Evolutionary conservation across 2,888 invertebrate genomes (phyloP).

Genomic region (Megalurothrips usitatus): DNA sequence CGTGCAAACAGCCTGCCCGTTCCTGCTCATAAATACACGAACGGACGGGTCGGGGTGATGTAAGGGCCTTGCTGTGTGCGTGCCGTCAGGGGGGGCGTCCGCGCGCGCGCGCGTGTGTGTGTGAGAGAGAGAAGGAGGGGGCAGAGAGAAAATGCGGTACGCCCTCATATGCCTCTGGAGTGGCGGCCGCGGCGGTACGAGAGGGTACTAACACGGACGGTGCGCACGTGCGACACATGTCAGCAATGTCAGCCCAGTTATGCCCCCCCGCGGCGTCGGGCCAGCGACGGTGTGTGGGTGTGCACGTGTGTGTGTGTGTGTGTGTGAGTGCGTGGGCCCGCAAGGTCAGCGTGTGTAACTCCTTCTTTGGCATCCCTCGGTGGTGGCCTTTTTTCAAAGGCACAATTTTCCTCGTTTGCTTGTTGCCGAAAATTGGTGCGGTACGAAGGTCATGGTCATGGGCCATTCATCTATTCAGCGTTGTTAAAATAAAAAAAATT

Average conservation of each 20-base stretch:
- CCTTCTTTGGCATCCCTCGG: too few species aligned
- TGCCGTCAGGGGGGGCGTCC: background rate
- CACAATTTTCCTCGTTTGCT: too few species aligned
- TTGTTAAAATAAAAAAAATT: too few species aligned
- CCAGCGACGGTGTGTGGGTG: background rate
- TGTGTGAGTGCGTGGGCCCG: background rate
- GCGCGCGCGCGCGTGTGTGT: background rate
- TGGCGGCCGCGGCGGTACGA: background rate
- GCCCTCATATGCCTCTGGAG: background rate
- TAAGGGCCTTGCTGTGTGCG: background rate
- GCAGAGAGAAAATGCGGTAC: too few species aligned
- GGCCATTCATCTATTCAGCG: too few species aligned
- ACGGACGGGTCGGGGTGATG: background rate
- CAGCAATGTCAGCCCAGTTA: background rate
- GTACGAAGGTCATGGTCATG: too few species aligned
- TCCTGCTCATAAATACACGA: slow-evolving; percentile 11
- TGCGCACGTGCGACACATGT: slow-evolving; percentile 1
- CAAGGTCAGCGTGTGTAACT: too few species aligned
- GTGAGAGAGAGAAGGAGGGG: too few species aligned
- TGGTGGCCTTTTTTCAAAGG: too few species aligned
- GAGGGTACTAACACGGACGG: too few species aligned
- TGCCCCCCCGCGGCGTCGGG: too few species aligned
- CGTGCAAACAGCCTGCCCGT: background rate
- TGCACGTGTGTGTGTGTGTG: background rate
- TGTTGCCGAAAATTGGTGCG: too few species aligned